phyloP scores from a whole-genome alignment of 2,888 invertebrate genomes.

The Latheticus oryzae region DNA sequence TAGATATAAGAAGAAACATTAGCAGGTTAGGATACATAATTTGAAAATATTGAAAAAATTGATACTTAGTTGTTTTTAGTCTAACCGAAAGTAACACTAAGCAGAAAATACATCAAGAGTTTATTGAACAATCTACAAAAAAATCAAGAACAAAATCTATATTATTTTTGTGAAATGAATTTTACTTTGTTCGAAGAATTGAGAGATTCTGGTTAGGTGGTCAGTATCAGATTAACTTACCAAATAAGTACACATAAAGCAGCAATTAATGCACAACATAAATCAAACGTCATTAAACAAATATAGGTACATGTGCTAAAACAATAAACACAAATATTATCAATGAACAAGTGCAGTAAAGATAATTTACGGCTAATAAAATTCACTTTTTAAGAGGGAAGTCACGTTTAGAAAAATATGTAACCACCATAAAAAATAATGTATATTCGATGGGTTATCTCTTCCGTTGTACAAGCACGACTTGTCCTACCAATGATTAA shows the following conservation, averaged over 20 bases:
- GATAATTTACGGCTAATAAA: slow-evolving; percentile 41
- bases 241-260: slow-evolving; percentile 30
- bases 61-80: no score
- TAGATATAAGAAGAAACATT: no score
- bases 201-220: no score
- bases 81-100: no score
- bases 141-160: no score
- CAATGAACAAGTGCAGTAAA: slow-evolving; percentile 38
- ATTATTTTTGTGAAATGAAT: no score
- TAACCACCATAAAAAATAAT: slow-evolving; percentile 18
- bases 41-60: no score
- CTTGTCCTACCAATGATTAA: slow-evolving; percentile 21
- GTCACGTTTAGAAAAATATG: slow-evolving; percentile 22
- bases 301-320: slow-evolving; percentile 39
- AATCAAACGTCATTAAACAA: slow-evolving; percentile 39
- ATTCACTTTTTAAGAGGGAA: slow-evolving; percentile 26
- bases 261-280: slow-evolving; percentile 35
- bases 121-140: no score
- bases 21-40: no score
- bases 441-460: slow-evolving; percentile 25
- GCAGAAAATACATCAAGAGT: no score
- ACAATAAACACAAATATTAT: slow-evolving; percentile 41
- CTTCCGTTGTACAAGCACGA: slow-evolving; percentile 7
- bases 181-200: no score
- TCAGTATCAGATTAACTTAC: slow-evolving; percentile 27